These are phyloP conservation scores for Chelon labrosus DNA, from an alignment of 2,797 vertebrate genomes.

Conservation along the genomic window DNA sequence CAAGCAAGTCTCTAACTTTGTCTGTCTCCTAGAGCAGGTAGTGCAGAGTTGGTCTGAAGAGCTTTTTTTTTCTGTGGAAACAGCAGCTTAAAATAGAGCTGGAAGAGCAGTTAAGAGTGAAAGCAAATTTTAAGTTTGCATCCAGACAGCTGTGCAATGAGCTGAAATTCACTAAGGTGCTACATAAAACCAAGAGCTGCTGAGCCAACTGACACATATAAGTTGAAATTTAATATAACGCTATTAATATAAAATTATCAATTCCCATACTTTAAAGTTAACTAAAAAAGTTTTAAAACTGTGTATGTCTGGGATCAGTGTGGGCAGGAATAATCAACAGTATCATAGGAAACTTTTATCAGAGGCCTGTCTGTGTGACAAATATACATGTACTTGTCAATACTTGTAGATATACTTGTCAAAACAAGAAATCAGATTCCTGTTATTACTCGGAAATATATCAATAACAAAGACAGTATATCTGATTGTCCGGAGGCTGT, in stretches of 20 bases:
- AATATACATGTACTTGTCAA: background rate
- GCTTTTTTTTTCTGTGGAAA: no score
- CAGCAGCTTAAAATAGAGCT: no score
- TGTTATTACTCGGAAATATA: no score
- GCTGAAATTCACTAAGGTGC: background rate
- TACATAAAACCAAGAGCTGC: background rate
- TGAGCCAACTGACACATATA: background rate
- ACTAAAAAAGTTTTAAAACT: background rate
- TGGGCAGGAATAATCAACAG: background rate
- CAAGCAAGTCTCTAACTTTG: background rate
- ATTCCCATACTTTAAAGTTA: background rate
- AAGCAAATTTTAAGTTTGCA: no score
- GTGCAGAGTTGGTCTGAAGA: no score
- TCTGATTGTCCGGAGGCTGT: no score
- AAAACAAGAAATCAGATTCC: no score
- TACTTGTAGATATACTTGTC: background rate
- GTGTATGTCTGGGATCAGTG: conserved; percentile 1
- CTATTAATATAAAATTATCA: background rate
- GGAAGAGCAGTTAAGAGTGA: no score
- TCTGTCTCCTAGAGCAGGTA: background rate
- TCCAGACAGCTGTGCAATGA: no score
- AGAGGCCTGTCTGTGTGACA: background rate
- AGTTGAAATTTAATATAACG: background rate
- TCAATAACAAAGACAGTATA: no score
- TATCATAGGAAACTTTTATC: background rate